Percentiles rank a stretch among this genome's conserved stretches.
Conservation (phyloP, 1,140 invertebrate species). For the Cotesia vestalis region DNA sequence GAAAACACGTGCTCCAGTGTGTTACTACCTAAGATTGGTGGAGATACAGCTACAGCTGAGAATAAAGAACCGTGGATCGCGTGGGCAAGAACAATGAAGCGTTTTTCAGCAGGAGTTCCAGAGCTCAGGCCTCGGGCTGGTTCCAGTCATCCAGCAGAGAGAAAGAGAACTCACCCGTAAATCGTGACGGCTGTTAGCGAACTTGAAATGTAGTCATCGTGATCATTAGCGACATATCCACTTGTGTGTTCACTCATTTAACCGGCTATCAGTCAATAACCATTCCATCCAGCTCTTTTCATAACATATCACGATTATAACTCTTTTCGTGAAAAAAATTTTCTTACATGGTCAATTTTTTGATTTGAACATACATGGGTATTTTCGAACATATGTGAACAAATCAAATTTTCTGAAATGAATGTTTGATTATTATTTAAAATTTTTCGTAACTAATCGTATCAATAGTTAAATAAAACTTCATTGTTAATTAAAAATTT, state of each 20-base stretch:
- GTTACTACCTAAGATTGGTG: slow-evolving; percentile 1
- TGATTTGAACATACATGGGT: no score
- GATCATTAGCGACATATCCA: slow-evolving; percentile 15
- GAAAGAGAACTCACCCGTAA: slow-evolving; percentile 20
- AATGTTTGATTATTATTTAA: no score
- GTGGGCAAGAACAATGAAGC: slow-evolving; percentile 34
- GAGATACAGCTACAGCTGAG: slow-evolving; percentile 4
- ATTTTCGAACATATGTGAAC: no score
- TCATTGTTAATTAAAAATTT: no score
- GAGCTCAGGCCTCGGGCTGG: neutral
- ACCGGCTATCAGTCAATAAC: neutral
- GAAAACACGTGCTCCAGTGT: slow-evolving; percentile 29
- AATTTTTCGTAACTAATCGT: no score
- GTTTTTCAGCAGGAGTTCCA: no score
- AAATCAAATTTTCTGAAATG: no score
- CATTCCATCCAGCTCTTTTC: neutral
- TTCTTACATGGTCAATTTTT: no score
- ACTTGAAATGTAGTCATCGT: slow-evolving; percentile 21
- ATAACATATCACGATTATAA: no score
- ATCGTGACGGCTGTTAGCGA: neutral
- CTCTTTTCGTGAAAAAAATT: no score
- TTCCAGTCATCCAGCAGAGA: neutral
- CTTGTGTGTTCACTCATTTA: neutral
- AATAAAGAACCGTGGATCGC: slow-evolving; percentile 16
- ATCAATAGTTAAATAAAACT: no score